These are phyloP conservation scores for Caracal caracal DNA, from an alignment of 2,113 vertebrate species.

Conservation along the genomic window DNA sequence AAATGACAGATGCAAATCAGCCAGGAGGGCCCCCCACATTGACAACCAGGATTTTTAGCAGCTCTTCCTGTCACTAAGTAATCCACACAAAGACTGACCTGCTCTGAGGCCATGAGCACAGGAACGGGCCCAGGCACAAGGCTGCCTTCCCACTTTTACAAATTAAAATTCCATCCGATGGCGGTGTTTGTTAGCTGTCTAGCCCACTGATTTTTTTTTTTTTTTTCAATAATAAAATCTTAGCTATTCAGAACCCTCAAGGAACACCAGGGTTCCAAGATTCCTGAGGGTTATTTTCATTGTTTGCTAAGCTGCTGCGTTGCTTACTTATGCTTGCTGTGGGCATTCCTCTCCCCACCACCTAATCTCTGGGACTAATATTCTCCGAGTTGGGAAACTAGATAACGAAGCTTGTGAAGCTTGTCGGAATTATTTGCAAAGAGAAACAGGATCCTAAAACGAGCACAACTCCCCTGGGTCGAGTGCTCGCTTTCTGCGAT, in stretches of 20 bases:
- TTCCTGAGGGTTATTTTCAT: neutral
- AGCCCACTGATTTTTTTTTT: constrained; percentile 31
- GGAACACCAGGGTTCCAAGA: neutral
- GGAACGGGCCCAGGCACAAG: neutral
- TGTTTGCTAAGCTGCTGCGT: neutral
- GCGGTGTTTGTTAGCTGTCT: neutral
- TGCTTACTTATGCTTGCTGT: neutral
- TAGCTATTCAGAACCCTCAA: neutral
- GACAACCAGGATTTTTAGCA: neutral
- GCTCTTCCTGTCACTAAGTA: neutral
- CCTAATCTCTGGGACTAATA: neutral
- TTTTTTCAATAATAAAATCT: neutral
- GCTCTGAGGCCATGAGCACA: neutral
- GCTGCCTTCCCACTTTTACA: neutral
- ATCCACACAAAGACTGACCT: neutral
- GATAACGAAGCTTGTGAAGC: neutral
- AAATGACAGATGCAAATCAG: neutral
- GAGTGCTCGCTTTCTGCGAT: neutral
- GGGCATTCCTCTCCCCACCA: neutral
- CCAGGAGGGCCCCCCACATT: neutral
- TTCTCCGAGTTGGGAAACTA: neutral
- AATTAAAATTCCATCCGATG: neutral
- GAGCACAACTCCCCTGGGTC: neutral
- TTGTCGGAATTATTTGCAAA: neutral
- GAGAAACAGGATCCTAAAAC: neutral